These are phyloP conservation scores for Elanoides forficatus DNA, from an alignment of 2,113 vertebrate genomes.

Conservation along the genomic window DNA sequence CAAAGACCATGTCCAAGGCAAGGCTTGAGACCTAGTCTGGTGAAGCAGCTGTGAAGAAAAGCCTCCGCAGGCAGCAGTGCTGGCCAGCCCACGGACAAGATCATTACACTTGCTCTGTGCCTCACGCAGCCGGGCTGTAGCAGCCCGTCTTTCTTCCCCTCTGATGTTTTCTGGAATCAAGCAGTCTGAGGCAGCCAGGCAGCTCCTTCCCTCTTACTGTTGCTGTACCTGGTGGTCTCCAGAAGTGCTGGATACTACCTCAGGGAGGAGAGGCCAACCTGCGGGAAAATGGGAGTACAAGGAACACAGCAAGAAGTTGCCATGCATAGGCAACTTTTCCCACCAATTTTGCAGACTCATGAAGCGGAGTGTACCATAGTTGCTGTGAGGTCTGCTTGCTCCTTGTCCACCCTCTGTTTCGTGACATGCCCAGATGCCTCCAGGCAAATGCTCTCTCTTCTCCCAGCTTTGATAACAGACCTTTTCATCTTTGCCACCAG, in stretches of 20 bases:
- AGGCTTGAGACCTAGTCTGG: neutral
- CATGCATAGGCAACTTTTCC: neutral
- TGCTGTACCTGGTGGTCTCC: neutral
- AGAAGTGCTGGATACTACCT: neutral
- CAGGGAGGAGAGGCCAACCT: neutral
- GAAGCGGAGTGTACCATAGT: neutral
- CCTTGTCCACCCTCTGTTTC: neutral
- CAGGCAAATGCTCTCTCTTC: neutral
- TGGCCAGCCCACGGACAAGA: neutral
- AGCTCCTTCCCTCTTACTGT: neutral
- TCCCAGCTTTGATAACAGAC: neutral
- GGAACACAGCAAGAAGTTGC: neutral
- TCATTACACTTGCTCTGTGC: neutral
- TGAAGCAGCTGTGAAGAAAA: neutral
- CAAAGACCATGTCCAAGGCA: neutral
- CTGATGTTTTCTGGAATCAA: neutral
- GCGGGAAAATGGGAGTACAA: neutral
- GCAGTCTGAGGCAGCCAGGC: neutral
- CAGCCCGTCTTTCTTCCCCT: neutral
- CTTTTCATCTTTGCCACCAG: conserved; percentile 30
- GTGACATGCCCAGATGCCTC: neutral
- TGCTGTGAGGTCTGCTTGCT: neutral
- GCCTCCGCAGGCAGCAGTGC: neutral
- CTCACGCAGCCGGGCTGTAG: neutral
- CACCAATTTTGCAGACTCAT: neutral